These are phyloP conservation scores for Epistrophella euchroma DNA, from an alignment of 2,888 invertebrate genomes.

Conservation along the genomic window DNA sequence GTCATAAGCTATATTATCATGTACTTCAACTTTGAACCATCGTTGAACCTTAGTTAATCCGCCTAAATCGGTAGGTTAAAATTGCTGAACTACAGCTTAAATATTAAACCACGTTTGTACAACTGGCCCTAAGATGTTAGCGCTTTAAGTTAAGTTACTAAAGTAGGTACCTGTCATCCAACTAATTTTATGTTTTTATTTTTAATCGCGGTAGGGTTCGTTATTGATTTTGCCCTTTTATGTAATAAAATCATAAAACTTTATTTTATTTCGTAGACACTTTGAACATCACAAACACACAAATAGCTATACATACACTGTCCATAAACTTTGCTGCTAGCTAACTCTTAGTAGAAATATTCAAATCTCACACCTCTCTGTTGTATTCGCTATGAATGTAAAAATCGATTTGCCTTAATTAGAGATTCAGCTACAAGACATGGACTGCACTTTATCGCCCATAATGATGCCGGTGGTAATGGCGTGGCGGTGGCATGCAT, in stretches of 20 bases:
- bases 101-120: too few species aligned
- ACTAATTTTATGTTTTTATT: too few species aligned
- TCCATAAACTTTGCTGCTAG: neutral
- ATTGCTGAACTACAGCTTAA: too few species aligned
- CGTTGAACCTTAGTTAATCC: too few species aligned
- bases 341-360: neutral
- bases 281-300: neutral
- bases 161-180: too few species aligned
- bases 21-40: too few species aligned
- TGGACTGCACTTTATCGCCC: neutral
- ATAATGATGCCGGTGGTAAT: neutral
- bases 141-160: too few species aligned
- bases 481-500: neutral
- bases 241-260: neutral
- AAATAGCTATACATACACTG: neutral
- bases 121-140: too few species aligned
- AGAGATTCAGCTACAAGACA: conserved; percentile 2
- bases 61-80: too few species aligned
- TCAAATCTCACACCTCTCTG: conserved; percentile 22
- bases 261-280: neutral
- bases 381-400: neutral
- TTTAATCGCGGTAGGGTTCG: too few species aligned
- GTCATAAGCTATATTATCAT: too few species aligned
- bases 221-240: too few species aligned
- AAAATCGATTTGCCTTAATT: conserved; percentile 29